Evolutionary conservation across 1,140 invertebrate genomes (phyloP), one percentile per base, ranked within the genome.

Genomic region (Drosophila pruinosa): DNA sequence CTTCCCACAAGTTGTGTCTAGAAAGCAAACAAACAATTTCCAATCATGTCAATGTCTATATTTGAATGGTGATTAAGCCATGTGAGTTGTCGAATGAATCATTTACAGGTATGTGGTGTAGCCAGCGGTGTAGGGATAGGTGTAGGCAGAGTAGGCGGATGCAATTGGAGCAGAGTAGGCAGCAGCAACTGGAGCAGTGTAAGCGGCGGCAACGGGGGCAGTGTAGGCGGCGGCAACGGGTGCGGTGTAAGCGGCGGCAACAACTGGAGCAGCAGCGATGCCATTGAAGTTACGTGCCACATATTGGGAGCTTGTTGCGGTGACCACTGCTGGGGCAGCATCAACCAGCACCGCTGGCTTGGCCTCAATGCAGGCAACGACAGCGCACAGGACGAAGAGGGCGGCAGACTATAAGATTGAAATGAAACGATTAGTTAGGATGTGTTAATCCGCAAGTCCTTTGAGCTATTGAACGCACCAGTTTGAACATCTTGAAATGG

Each of bases 251-350:
- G 56, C 61, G 15, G 63, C 53, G 5, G 85, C 80, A 50, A 91
- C 89, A 65, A 89, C 61, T 10, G 72, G 90, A 14, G 89, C 85
- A 34, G 82, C 52, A 15, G 90, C 88, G 12, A 90, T 70, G 26
- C 91, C 91, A 41, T 92, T 92, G 59, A 90, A 92, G 74, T 92
- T 92, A 45, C 91, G 90, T 36, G 92, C 90, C 48, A 92, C 85
- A 39, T 91, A 91, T 65, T 92, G 92, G 2, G 91, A 92, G 69
- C 92, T 92, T 17, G 83, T 90, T n/a, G 92, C 91, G 4, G 92
- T 91, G n/a, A 92, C 91, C 15, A 92, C 71, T 6, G 91, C 82
- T 0, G 82, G 82, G 28, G 75, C 82, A 12, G 82, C 77, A 7
- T 58, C 75, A 8, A 79, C 81, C 4, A 82, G 31, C 0, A 89